Evolutionary conservation across 2,113 vertebrate species (phyloP).

Genomic region (Brachyhypopomus occidentalis): DNA sequence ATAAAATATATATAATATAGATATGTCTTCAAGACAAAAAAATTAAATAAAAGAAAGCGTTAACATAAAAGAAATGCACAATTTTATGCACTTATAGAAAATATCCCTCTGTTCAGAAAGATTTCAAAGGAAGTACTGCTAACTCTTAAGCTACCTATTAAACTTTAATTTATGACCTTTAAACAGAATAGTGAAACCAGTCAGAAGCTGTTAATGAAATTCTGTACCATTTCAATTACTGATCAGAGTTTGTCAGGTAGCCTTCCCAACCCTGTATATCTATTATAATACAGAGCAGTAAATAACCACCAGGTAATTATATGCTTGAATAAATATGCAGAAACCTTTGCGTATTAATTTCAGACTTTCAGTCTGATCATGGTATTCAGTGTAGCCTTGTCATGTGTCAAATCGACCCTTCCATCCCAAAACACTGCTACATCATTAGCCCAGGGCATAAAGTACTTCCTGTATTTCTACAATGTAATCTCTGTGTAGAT

Average conservation of each 20-base stretch:
- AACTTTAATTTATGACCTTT: neutral
- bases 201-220: neutral
- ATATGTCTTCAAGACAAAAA: too few relatives aligned
- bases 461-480: neutral
- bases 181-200: neutral
- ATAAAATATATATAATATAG: too few relatives aligned
- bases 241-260: neutral
- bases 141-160: neutral
- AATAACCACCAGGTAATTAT: constrained; percentile 41
- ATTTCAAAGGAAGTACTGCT: neutral
- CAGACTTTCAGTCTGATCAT: too few relatives aligned
- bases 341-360: constrained; percentile 29
- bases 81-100: too few relatives aligned
- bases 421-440: too few relatives aligned
- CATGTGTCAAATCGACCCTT: too few relatives aligned
- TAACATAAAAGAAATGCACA: too few relatives aligned
- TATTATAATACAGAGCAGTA: constrained; percentile 27
- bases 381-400: too few relatives aligned
- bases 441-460: constrained; percentile 7
- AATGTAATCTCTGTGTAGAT: constrained; percentile 42
- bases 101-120: neutral
- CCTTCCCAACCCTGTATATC: neutral
- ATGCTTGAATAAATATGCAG: constrained; percentile 34
- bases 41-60: too few relatives aligned
- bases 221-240: neutral